Percentiles rank a stretch among this genome's conserved stretches.
These are phyloP conservation scores for Nanorana parkeri DNA, from an alignment of 2,113 vertebrate species.

Conservation along the genomic window DNA sequence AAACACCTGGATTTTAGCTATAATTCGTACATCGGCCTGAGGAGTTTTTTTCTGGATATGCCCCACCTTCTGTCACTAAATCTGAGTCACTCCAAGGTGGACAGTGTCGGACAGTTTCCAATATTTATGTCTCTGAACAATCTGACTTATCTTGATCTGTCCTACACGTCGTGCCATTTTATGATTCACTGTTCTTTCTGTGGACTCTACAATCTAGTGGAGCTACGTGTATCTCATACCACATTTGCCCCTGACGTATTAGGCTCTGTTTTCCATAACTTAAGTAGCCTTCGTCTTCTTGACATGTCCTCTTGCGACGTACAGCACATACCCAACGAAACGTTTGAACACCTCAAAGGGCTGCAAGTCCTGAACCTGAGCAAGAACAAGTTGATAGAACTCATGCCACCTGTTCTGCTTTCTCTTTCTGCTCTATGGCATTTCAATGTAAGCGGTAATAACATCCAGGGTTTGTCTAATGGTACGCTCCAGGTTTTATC, in stretches of 20 bases:
- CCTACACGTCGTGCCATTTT: constrained; percentile 67
- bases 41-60: constrained; percentile 61
- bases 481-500: constrained; percentile 65
- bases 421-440: constrained; percentile 61
- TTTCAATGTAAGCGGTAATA: constrained; percentile 74
- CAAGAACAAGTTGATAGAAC: constrained; percentile 70
- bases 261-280: constrained; percentile 65
- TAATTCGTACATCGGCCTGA: constrained; percentile 66
- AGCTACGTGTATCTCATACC: constrained; percentile 78
- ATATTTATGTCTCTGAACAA: constrained; percentile 68
- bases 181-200: constrained; percentile 64
- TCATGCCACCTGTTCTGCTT: constrained; percentile 63
- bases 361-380: constrained; percentile 73
- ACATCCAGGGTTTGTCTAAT: constrained; percentile 59
- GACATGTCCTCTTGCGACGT: constrained; percentile 76
- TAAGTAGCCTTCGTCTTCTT: constrained; percentile 69
- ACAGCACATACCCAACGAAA: constrained; percentile 59
- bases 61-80: constrained; percentile 70
- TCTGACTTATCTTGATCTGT: constrained; percentile 78
- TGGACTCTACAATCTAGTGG: constrained; percentile 68
- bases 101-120: constrained; percentile 58
- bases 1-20: constrained; percentile 75
- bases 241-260: constrained; percentile 67
- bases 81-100: constrained; percentile 68
- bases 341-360: constrained; percentile 66